Conservation (phyloP, 2,888 invertebrate genomes). For the Ganaspis brasiliensis region DNA sequence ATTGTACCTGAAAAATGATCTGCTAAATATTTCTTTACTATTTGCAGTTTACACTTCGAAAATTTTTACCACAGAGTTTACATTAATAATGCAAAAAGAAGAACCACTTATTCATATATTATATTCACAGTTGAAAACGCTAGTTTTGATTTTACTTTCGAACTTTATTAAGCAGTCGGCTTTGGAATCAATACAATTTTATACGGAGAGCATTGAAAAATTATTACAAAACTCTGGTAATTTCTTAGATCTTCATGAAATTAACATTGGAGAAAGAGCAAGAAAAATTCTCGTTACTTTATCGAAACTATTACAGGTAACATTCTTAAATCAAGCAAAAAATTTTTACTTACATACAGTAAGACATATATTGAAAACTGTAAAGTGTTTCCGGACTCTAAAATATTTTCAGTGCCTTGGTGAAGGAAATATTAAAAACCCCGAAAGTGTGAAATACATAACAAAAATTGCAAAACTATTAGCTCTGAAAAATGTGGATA, state of each 20-base stretch:
- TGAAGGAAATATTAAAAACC: conserved; percentile 43
- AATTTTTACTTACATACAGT: conserved; percentile 12
- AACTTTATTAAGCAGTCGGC: neutral
- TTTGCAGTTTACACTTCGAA: conserved; percentile 47
- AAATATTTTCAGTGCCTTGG: conserved; percentile 47
- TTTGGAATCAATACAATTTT: conserved; percentile 4
- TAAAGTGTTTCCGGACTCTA: conserved; percentile 11
- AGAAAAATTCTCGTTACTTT: neutral
- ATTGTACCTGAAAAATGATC: conserved; percentile 1
- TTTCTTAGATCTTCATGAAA: conserved; percentile 15
- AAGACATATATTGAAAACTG: neutral
- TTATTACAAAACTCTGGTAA: conserved; percentile 2
- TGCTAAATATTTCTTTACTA: conserved; percentile 44
- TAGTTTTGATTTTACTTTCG: conserved; percentile 22
- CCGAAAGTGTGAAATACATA: conserved; percentile 45
- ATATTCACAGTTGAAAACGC: conserved; percentile 46
- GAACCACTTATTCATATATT: conserved; percentile 57
- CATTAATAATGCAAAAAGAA: conserved; percentile 52
- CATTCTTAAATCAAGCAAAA: conserved; percentile 3
- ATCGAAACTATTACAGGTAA: neutral
- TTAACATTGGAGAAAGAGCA: conserved; percentile 20
- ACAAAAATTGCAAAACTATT: conserved; percentile 46
- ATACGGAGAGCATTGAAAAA: neutral
- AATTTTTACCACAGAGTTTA: conserved; percentile 49
- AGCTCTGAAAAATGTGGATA: conserved; percentile 47